Conservation (phyloP, 2,113 vertebrate species). For the Mellivora capensis region DNA sequence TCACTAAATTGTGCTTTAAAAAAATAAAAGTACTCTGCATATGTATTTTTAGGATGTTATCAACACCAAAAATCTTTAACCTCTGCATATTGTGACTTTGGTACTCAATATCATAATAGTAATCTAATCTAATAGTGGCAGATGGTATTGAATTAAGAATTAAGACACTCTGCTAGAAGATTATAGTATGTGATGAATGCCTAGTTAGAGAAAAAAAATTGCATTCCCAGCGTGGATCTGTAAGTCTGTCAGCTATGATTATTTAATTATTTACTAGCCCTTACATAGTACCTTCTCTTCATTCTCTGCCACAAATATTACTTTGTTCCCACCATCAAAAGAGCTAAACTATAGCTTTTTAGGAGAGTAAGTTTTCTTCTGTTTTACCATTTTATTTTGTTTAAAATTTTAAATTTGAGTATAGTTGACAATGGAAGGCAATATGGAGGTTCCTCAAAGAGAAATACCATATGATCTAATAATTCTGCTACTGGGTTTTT, state of each 20-base stretch:
- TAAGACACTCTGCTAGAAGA: conserved; percentile 39
- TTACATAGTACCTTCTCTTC: background rate
- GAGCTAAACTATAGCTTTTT: background rate
- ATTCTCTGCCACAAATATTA: background rate
- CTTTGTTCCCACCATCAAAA: background rate
- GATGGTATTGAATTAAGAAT: conserved; percentile 41
- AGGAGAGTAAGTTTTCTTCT: background rate
- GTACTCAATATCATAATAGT: conserved; percentile 39
- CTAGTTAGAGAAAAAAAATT: background rate
- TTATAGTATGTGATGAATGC: conserved; percentile 14
- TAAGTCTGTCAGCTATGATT: conserved; percentile 23
- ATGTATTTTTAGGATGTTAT: conserved; percentile 17
- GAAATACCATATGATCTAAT: background rate
- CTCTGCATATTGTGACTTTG: conserved; percentile 18
- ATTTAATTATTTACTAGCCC: background rate
- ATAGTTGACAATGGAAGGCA: background rate
- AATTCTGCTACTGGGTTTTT: background rate
- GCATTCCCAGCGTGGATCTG: background rate
- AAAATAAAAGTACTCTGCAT: conserved; percentile 19
- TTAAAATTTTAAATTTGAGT: background rate
- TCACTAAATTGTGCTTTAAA: background rate
- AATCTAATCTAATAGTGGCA: conserved; percentile 39
- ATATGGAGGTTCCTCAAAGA: background rate
- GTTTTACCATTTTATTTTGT: background rate
- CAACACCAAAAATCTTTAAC: conserved; percentile 30